Percentiles rank a stretch among this genome's conserved stretches.
Conservation (phyloP, 2,113 vertebrate species). For the Vimba vimba region DNA sequence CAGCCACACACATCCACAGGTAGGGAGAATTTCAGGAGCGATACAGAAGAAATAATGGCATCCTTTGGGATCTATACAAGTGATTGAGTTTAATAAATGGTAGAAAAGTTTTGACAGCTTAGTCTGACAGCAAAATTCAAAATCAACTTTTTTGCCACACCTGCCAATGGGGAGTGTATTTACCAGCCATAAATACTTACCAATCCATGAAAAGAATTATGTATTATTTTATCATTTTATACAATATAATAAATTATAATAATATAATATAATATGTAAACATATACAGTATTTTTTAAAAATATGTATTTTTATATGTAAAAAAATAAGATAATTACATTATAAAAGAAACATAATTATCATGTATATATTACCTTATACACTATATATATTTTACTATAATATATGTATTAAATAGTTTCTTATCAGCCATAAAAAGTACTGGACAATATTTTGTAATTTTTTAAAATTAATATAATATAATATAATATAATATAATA, state of each 20-base stretch:
- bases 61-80: conserved; percentile 8
- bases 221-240: neutral
- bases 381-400: too few relatives aligned
- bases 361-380: too few relatives aligned
- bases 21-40: neutral
- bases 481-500: too few relatives aligned
- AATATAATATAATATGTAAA: neutral
- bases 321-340: neutral
- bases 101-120: neutral
- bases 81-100: neutral
- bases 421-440: too few relatives aligned
- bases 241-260: neutral
- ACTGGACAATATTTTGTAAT: too few relatives aligned
- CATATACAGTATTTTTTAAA: too few relatives aligned
- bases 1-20: neutral
- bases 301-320: too few relatives aligned
- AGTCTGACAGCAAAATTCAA: neutral
- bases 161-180: neutral
- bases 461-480: too few relatives aligned
- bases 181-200: neutral
- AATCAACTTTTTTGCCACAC: neutral
- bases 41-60: conserved; percentile 12
- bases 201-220: neutral
- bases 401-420: too few relatives aligned
- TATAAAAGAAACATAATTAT: too few relatives aligned